Base-by-base conservation (phyloP, 2,888 invertebrate species). In the Apodemia hepburni region DNA sequence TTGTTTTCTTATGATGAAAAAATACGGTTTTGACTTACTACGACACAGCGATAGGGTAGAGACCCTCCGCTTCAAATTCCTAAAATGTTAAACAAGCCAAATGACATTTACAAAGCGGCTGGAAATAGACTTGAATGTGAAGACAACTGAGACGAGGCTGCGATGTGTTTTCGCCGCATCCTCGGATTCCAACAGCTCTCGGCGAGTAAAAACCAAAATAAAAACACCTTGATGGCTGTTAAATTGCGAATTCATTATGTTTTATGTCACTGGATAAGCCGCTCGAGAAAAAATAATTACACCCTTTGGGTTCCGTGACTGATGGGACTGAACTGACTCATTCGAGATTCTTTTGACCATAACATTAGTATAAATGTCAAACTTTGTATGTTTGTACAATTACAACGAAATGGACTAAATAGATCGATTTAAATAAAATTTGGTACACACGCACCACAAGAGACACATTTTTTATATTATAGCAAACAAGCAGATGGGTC, bases 161-260 rank as follows among this genome's bases (percentile, higher is more conserved):
- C 27, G 27, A 18, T 18, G 54, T 27, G 27, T 27, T 54, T 0
- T 11, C 51, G 18, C 9, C 15, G 12, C 22, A 11, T 54, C 27
- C 54, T 54, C 54, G 54, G 15, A 54, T 54, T 54, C 54, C 54
- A 5, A 8, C 54, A 54, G 12, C 27, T 5, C 54, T 17, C 49
- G 17, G 6, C 18, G n/a, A 9, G 18, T 8, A 51, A 51, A 51
- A 51, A 54, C 22, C 27, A 15, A 11, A 27, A 27, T 15, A 54
- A 27, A 54, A 54, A 54, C 54, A 54, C 27, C 27, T 27, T 54
- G 54, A 54, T 54, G 54, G 54, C 27, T 54, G 54, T 54, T 54
- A 27, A 54, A 54, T 54, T 54, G 54, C 54, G 15, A 54, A 54
- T 27, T 54, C 54, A 54, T 54, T 54, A 54, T 54, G 54, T 54